phyloP scores from a whole-genome alignment of 2,888 invertebrate genomes.

The Seladonia tumulorum region DNA sequence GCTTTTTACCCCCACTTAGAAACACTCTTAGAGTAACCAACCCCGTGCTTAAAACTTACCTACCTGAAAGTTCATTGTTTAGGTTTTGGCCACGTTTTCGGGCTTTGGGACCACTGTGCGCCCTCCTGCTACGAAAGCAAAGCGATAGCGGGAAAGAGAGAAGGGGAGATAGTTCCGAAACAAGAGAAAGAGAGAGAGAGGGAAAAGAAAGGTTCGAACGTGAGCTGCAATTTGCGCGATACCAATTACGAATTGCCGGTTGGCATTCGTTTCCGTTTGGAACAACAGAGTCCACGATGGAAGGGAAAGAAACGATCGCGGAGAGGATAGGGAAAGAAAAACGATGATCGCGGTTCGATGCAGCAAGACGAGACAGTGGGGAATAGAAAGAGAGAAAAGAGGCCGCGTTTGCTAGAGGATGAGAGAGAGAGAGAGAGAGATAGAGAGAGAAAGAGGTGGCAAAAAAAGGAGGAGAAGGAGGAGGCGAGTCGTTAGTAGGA shows the following conservation, averaged over 20 bases:
- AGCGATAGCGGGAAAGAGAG: background rate
- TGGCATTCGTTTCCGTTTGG: background rate
- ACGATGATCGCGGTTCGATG: background rate
- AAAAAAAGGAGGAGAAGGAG: constrained; percentile 38
- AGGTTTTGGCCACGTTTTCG: too few species aligned
- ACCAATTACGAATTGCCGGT: constrained; percentile 23
- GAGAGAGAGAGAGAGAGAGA: background rate
- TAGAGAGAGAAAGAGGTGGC: constrained; percentile 33
- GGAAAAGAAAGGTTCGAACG: background rate
- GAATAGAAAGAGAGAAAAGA: constrained; percentile 36
- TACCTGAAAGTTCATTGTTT: too few species aligned
- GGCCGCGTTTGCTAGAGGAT: constrained; percentile 49
- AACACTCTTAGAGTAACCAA: too few species aligned
- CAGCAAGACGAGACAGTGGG: background rate
- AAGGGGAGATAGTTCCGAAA: background rate
- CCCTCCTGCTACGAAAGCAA: background rate
- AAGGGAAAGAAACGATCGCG: background rate
- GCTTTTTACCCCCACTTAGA: too few species aligned
- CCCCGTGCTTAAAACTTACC: too few species aligned
- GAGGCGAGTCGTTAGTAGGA: constrained; percentile 64
- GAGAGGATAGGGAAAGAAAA: background rate
- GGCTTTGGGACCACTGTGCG: too few species aligned
- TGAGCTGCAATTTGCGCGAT: constrained; percentile 10
- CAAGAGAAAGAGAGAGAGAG: background rate
- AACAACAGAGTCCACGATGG: background rate